Conservation (phyloP, 1,140 invertebrate genomes). For the Dendrolimus kikuchii region DNA sequence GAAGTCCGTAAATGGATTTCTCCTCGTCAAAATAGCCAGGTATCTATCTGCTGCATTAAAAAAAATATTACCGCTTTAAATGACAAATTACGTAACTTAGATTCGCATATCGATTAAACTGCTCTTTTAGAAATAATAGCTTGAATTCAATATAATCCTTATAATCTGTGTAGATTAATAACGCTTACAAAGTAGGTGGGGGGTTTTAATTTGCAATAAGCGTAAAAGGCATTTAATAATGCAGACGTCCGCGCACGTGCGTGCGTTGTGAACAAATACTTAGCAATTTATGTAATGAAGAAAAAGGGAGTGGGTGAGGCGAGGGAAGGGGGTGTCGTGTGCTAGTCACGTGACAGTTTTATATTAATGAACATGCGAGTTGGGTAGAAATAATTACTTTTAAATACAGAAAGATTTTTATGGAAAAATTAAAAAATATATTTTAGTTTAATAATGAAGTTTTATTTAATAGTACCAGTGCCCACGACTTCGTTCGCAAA, state of each 20-base stretch:
- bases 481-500: no score
- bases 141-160: conserved; percentile 2
- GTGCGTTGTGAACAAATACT: conserved; percentile 53
- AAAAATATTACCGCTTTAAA: no score
- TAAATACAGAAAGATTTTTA: no score
- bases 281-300: conserved; percentile 59
- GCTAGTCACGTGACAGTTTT: conserved; percentile 56
- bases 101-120: not conserved
- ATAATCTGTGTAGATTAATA: conserved; percentile 44
- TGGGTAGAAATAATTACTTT: not conserved
- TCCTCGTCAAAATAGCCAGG: no score
- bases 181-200: conserved; percentile 28
- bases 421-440: no score
- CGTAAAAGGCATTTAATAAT: conserved; percentile 72
- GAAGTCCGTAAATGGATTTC: no score
- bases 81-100: no score
- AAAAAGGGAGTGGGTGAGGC: conserved; percentile 12
- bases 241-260: conserved; percentile 55
- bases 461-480: no score
- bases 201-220: conserved; percentile 62
- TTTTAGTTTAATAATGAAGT: no score
- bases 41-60: no score
- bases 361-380: conserved; percentile 38
- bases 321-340: conserved; percentile 33
- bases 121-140: conserved; percentile 4